Evolutionary conservation across 2,888 invertebrate species (phyloP), one percentile per base, ranked within the genome.

Genomic region (Himalopsyche tibetana): DNA sequence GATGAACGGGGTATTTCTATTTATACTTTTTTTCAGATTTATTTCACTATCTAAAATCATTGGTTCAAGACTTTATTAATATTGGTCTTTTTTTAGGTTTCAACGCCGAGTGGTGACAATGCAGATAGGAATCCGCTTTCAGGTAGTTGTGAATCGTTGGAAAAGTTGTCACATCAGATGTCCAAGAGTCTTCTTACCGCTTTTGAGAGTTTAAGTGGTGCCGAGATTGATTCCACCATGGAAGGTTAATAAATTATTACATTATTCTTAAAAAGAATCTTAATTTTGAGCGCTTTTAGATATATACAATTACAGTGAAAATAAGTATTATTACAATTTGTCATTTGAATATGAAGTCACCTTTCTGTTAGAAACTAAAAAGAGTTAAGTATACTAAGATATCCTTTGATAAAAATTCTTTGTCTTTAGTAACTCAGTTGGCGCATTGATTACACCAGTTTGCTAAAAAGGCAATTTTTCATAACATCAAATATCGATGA

Each of bases 41-140:
- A 17, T 19, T 82, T 38, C 9, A 56, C 36, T 8, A 15, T 63
- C 2, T 51, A 51, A 51, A 51, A 15, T 15, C 4, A 51, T 51
- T 11, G 11, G 80, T 36, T 9, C 15, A 80, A 8, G 6, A 40
- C 40, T 80, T 17, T 1, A 2, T 80, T 15, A 51, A 51, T 4
- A 51, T 51, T 51, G 3, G 82, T 88, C 83, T 86, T 84, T 82
- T 89, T 84, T 0, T 90, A 94, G 92, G 95, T 95, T 11, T 97
- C 97, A 0, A 97, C 97, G 0, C 97, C 97, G 0, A 97, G 97
- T 86, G 96, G 96, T 0, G 96, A 96, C 90, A 95, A 96, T 90
- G 96, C 96, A 0, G 97, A 97, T 87, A 93, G 96, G 80, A 97
- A 96, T 90, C 95, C 96, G 0, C 92, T 97, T 83, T 96, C 96